Evolutionary conservation across 2,888 invertebrate genomes (phyloP), one percentile per base, ranked within the genome.

Genomic region (Melinaea menophilus): DNA sequence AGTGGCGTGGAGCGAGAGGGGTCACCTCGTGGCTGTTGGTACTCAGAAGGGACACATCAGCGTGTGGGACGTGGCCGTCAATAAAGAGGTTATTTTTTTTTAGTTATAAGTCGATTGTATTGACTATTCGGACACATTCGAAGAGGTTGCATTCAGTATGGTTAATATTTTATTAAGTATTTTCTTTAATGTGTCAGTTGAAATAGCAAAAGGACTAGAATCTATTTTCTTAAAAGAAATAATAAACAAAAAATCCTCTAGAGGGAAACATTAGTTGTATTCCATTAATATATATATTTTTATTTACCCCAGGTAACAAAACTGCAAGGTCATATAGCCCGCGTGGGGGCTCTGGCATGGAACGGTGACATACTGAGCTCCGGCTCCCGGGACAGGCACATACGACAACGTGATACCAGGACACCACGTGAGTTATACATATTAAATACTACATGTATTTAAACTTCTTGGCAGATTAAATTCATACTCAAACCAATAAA

Each of bases 1-100:
- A 2, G 99, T 99, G 33, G 97, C 99, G 58, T 99, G 99, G 99
- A 97, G 98, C 80, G 99, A 99, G 81, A 93, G 99, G 72, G 99
- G 99, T 12, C 97, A 98, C 81, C 92, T 96, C 55, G 97, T 99
- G 4, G 99, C 99, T 0, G 99, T 99, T 41, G 99, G 99, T 37
- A 99, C 99, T 11, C 97, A 99, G 90, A 95, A 97, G 79, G 99
- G 99, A 60, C 96, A 97, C 78, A 97, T 99, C 62, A 98, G 99
- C 78, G 97, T 99, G 9, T 99, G 99, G 99, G 99, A 99, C 88
- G 98, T 98, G 22, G 95, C 96, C 58, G 96, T 96, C 31, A 97
- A 95, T 77, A 98, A 98, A 83, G 95, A 96, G 92, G 64, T 5
- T 33, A 51, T 61, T 33, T 34, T 11, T 2, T n/a, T n/a, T 48